A percentile compares a stretch with the other conserved stretches of the same genome.
Evolutionary conservation across 2,797 vertebrate species (phyloP).

Genomic region (Hemitrygon akajei): DNA sequence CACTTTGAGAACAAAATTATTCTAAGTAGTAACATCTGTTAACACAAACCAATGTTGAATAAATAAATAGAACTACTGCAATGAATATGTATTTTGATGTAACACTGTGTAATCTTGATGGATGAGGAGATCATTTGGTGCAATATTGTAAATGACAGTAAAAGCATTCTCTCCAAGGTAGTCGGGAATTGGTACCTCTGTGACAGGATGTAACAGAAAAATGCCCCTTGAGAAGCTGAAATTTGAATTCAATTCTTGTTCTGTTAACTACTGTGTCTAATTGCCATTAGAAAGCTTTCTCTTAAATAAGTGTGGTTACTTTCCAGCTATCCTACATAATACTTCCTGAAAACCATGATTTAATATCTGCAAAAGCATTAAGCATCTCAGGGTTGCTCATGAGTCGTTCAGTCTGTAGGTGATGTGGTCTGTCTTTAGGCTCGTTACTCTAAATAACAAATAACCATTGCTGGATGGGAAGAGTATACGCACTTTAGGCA

Average conservation of each 20-base stretch:
- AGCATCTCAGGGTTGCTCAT: background rate
- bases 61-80: background rate
- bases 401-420: background rate
- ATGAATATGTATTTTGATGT: background rate
- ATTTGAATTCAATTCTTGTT: background rate
- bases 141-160: background rate
- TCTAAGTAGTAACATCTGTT: background rate
- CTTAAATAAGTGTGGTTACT: background rate
- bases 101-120: background rate
- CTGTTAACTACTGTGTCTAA: background rate
- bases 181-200: background rate
- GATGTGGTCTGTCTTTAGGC: background rate
- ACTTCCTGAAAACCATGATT: background rate
- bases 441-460: background rate
- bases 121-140: background rate
- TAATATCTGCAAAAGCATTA: background rate
- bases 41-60: slow-evolving; percentile 4
- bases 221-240: background rate
- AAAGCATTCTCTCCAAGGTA: background rate
- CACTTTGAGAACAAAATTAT: background rate
- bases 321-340: background rate
- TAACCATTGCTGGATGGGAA: too few species aligned
- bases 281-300: background rate
- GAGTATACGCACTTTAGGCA: too few species aligned
- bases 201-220: background rate